These are phyloP conservation scores for Mizuhopecten yessoensis DNA, from an alignment of 1,140 invertebrate genomes.

Conservation along the genomic window DNA sequence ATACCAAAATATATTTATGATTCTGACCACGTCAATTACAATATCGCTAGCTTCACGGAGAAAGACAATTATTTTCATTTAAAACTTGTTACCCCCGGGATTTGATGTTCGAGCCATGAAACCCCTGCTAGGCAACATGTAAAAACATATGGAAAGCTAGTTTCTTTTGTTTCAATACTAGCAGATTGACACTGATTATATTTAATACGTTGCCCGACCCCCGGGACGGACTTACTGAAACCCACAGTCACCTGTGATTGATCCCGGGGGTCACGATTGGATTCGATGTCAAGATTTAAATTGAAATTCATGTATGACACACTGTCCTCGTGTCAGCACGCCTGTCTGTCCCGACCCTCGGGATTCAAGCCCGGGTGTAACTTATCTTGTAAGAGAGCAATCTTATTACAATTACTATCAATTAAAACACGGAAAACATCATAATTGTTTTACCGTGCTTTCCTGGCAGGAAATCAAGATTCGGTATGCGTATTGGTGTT, in stretches of 20 bases:
- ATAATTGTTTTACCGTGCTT: too few species aligned
- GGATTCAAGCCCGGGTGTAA: not conserved
- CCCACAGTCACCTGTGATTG: not conserved
- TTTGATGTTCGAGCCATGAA: not conserved
- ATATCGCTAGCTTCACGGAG: too few species aligned
- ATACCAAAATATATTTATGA: too few species aligned
- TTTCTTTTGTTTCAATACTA: not conserved
- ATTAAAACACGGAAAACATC: not conserved
- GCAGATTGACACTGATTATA: conserved; percentile 5
- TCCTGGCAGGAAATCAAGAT: too few species aligned
- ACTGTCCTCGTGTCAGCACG: not conserved
- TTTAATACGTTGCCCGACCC: not conserved
- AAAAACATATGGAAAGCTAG: not conserved
- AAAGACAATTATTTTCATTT: too few species aligned
- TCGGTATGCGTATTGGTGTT: not conserved
- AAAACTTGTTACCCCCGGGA: not conserved
- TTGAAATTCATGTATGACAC: not conserved
- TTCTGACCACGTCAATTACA: too few species aligned
- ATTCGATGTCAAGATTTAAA: not conserved
- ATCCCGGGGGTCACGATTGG: not conserved
- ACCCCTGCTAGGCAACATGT: not conserved
- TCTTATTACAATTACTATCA: not conserved
- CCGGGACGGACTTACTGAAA: not conserved
- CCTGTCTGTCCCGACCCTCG: not conserved
- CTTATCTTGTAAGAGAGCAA: too few species aligned